Evolutionary conservation across 2,888 invertebrate species (phyloP), one percentile per base, ranked within the genome.

Genomic region (Trachelus tabidus): DNA sequence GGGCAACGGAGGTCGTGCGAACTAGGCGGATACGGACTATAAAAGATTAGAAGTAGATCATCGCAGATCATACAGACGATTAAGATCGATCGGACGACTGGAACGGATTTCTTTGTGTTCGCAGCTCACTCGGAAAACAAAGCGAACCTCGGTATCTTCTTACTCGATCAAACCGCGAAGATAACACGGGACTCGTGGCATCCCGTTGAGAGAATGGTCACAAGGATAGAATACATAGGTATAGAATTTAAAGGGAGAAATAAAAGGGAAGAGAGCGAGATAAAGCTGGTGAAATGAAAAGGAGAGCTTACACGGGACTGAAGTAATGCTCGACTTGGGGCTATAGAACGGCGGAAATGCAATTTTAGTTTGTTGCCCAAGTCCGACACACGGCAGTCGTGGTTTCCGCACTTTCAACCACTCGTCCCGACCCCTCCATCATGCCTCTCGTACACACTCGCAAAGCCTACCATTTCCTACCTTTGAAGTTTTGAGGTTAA

Each of bases 401-500:
- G 30, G 37, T 34, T n/a, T 33, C 37, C 31, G 71, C 71, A 34
- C 71, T 71, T 71, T 12, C 69, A 34, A 4, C 68, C 73, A 34
- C 30, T 68, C 34, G n/a, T 68, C 74, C 77, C 31, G 30, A 31
- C 3, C n/a, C 37, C 23, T 11, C 15, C 23, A n/a, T 30, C 15
- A n/a, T 73, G 73, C 31, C 77, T 35, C 68, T 73, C 35, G 15
- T 68, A 40, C 1, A 34, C 37, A 68, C 6, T 68, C 75, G 73
- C 23, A 23, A 23, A 56, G 23, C 56, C 15, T 23, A 23, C 56
- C 56, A 9, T 56, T 56, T 23, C 56, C 56, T 56, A 56, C 56
- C 56, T 56, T 75, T 74, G 34, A 74, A 77, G 68, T 35, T 77
- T 35, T 69, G 68, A 33, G 73, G n/a, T 12, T 35, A 74, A 77